Evolutionary conservation across 2,888 invertebrate genomes (phyloP).

Genomic region (Notodonta ziczac): DNA sequence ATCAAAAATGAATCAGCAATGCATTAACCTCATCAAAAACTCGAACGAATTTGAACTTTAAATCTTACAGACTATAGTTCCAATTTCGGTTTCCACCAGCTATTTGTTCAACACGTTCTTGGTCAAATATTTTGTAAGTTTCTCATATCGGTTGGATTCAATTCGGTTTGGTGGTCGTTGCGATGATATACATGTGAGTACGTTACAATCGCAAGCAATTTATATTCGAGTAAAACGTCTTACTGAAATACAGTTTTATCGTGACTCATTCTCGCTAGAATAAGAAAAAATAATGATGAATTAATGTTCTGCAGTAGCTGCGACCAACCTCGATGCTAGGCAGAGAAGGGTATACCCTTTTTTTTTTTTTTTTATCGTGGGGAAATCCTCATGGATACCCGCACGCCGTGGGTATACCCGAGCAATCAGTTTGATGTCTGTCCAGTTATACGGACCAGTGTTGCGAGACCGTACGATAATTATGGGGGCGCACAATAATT

Average conservation of each 20-base stretch:
- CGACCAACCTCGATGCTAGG: too few relatives aligned
- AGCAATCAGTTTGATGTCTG: too few relatives aligned
- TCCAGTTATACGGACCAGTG: too few relatives aligned
- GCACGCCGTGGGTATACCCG: too few relatives aligned
- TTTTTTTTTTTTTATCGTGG: too few relatives aligned
- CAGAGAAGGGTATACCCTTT: too few relatives aligned
- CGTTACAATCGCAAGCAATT: constrained; percentile 49
- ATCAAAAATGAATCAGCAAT: neutral
- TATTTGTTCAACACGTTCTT: neutral
- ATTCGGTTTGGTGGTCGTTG: constrained; percentile 65
- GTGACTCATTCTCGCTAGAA: neutral
- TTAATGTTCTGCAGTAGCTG: too few relatives aligned
- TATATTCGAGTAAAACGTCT: constrained; percentile 37
- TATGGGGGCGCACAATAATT: too few relatives aligned
- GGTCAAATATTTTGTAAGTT: neutral
- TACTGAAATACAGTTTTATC: neutral
- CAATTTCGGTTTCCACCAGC: neutral
- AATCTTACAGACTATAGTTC: neutral
- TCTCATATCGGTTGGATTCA: constrained; percentile 49
- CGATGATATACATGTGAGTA: constrained; percentile 60
- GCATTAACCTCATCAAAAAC: neutral
- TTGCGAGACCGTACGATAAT: too few relatives aligned
- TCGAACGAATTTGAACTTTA: neutral
- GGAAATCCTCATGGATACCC: too few relatives aligned
- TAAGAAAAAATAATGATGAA: too few relatives aligned